Evolutionary conservation across 2,113 vertebrate genomes (phyloP), one percentile per base, ranked within the genome.

Genomic region (Poecilia latipinna): DNA sequence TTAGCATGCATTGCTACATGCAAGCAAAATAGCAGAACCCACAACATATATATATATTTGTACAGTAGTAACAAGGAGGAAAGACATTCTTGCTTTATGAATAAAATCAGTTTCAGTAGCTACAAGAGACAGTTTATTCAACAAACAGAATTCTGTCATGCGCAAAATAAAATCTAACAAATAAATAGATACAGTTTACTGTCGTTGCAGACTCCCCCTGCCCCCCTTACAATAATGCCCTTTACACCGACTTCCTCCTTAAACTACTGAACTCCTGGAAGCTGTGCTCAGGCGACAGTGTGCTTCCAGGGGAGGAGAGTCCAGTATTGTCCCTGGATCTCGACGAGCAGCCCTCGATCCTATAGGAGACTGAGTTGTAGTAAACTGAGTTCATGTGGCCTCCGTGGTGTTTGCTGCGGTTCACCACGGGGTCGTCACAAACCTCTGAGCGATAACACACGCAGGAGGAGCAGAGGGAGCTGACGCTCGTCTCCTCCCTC

Each of bases 201-300:
- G 28, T 83, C 48, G 73, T 70, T 86, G 86, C 72, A 84, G 82
- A 82, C 33, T 11, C 10, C 7, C 6, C 32, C 42, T n/a, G 2
- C 5, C 65, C 60, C 17, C 22, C 24, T 63, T 57, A 35, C 70
- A 37, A 10, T 1, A 12, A 51, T 12, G 70, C 32, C 37, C 74
- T 48, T 93, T 89, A 98, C 85, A 99, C 89, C 37, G 97, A 98
- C 91, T 95, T 98, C 82, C 97, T 94, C 51, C 96, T 92, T 35
- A 82, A 87, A 63, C 89, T 87, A 11, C 91, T 86, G 85, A 89
- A 93, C 63, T 91, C 92, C 78, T 78, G 83, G 88, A 93, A 94
- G 82, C 79, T 86, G 44, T 91, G 90, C 62, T 68, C 89, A 10
- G 93, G 90, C 15, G 95, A 96, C 13, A 92, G 78, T 0, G 94